Percentiles rank a stretch among this genome's conserved stretches.
phyloP scores from a whole-genome alignment of 2,797 vertebrate species.

The Muscicapa comitata region DNA sequence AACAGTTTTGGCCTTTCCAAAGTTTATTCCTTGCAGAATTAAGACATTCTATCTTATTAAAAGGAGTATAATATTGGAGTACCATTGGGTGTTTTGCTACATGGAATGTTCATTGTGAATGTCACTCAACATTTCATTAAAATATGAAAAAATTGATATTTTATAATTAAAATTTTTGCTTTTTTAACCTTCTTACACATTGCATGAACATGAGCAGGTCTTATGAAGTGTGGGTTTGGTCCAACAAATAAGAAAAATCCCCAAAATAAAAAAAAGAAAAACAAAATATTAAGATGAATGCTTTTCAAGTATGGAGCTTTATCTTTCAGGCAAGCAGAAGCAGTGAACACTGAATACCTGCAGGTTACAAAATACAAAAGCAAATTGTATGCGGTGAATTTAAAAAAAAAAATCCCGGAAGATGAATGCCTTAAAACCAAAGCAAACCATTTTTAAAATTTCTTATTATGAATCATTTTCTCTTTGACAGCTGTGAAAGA shows the following conservation, averaged over 20 bases:
- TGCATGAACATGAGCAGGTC: neutral
- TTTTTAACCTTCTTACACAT: neutral
- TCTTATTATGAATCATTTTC: neutral
- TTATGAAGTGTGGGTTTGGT: neutral
- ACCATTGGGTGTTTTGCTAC: neutral
- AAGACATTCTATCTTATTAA: neutral
- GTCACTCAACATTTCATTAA: neutral
- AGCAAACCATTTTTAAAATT: neutral
- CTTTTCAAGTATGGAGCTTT: neutral
- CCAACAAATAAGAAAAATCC: neutral
- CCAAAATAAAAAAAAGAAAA: neutral
- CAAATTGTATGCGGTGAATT: neutral
- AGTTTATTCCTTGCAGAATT: neutral
- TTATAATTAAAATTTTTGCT: neutral
- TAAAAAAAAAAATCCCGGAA: rapidly evolving
- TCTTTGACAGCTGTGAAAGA: neutral
- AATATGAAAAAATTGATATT: neutral
- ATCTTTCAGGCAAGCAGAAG: neutral
- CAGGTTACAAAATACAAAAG: neutral
- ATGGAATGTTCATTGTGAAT: neutral
- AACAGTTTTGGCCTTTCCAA: neutral
- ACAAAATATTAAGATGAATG: neutral
- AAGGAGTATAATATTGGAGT: neutral
- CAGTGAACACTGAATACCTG: neutral
- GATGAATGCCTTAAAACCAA: neutral